Conservation (phyloP, 2,797 vertebrate genomes). For the Microcaecilia unicolor region DNA sequence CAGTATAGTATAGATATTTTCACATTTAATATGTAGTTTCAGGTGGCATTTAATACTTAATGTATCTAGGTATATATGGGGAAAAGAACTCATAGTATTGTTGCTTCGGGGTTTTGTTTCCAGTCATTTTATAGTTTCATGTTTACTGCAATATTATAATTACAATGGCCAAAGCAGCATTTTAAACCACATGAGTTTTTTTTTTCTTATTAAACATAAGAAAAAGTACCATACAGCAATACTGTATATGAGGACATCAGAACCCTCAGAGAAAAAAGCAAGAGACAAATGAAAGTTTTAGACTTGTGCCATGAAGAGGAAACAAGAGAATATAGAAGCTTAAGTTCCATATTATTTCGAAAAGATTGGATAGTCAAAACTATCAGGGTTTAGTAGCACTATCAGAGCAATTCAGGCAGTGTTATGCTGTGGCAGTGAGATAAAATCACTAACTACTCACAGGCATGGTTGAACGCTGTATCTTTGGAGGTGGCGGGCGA, state of each 20-base stretch:
- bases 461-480: slow-evolving; percentile 61
- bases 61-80: too few species aligned
- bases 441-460: slow-evolving; percentile 63
- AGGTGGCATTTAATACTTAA: too few species aligned
- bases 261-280: slow-evolving; percentile 30
- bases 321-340: slow-evolving; percentile 26
- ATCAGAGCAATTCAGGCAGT: slow-evolving; percentile 39
- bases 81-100: too few species aligned
- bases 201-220: slow-evolving; percentile 4
- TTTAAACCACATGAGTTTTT: slow-evolving; percentile 4
- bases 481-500: slow-evolving; percentile 69
- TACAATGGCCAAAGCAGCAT: slow-evolving; percentile 23
- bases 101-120: slow-evolving; percentile 22
- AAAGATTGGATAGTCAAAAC: slow-evolving; percentile 30
- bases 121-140: slow-evolving; percentile 17
- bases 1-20: too few species aligned
- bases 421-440: slow-evolving; percentile 43
- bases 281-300: slow-evolving; percentile 29
- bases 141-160: slow-evolving; percentile 26
- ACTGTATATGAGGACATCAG: too few species aligned
- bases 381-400: slow-evolving; percentile 49
- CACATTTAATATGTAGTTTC: too few species aligned
- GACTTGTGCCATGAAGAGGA: slow-evolving; percentile 32
- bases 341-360: slow-evolving; percentile 23
- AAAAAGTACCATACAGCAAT: slow-evolving; percentile 4